These are phyloP conservation scores for Thinocorus orbignyianus DNA, from an alignment of 2,113 vertebrate genomes.

Conservation along the genomic window DNA sequence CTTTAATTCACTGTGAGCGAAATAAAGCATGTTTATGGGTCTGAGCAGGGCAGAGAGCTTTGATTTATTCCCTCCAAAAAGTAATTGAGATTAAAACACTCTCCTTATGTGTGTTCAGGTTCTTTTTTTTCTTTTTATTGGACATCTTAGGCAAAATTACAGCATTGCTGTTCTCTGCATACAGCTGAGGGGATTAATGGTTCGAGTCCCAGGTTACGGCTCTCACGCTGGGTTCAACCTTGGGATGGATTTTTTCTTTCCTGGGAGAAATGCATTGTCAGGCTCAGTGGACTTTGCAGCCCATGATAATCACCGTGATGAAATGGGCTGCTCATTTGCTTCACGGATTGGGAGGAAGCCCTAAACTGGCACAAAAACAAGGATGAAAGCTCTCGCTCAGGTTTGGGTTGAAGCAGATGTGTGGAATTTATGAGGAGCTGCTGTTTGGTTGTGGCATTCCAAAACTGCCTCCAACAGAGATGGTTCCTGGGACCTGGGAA, in stretches of 20 bases:
- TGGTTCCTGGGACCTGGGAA: neutral
- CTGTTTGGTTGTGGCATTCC: neutral
- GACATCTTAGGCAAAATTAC: slow-evolving; percentile 43
- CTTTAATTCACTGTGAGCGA: slow-evolving; percentile 30
- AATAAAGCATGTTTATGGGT: slow-evolving; percentile 46
- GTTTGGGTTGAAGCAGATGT: neutral
- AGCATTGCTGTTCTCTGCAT: neutral
- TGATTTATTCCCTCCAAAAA: slow-evolving; percentile 39
- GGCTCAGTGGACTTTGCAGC: neutral
- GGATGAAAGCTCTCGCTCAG: accelerated
- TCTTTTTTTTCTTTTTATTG: slow-evolving; percentile 21
- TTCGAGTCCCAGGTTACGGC: slow-evolving; percentile 6
- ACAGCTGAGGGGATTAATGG: neutral
- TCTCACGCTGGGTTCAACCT: neutral
- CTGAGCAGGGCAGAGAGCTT: slow-evolving; percentile 7
- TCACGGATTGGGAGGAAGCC: neutral
- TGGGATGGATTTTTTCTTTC: slow-evolving; percentile 5
- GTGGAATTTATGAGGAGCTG: neutral
- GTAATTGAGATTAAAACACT: slow-evolving; percentile 49
- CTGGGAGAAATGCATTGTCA: neutral
- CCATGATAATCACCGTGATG: neutral
- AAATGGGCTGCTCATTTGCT: neutral
- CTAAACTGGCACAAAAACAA: neutral
- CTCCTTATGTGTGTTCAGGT: neutral
- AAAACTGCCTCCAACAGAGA: neutral